Conservation (phyloP, 2,888 invertebrate genomes). For the Nasonovia ribisnigri region DNA sequence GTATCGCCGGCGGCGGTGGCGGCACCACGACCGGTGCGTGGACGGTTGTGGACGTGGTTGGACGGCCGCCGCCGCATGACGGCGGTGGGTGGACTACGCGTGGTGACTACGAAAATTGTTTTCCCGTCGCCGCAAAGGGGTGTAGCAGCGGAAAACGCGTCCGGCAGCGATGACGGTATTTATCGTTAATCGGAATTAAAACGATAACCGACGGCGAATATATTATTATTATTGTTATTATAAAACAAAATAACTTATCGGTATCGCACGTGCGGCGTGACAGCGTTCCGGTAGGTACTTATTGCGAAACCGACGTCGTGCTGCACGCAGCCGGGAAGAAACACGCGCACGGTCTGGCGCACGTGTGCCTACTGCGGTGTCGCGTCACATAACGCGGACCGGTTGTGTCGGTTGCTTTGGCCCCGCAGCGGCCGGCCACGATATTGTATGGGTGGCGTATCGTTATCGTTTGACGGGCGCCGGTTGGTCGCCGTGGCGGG, state of each 20-base stretch:
- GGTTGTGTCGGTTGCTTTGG: neutral
- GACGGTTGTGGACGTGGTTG: conserved; percentile 15
- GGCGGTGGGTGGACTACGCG: neutral
- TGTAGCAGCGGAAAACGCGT: neutral
- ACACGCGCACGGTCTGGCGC: neutral
- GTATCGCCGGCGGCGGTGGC: neutral
- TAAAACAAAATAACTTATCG: neutral
- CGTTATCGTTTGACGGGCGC: neutral
- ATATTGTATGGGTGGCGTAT: neutral
- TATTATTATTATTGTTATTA: neutral
- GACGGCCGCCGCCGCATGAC: conserved; percentile 37
- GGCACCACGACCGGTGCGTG: conserved; percentile 9
- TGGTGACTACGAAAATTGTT: neutral
- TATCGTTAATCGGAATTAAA: too few species aligned
- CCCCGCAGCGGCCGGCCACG: neutral
- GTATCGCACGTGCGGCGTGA: neutral
- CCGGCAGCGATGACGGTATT: too few species aligned
- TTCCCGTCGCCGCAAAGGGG: neutral
- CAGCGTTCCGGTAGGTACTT: neutral
- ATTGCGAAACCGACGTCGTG: neutral
- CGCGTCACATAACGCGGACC: neutral
- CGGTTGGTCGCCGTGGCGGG: neutral
- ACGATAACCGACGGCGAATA: neutral
- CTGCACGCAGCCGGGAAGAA: neutral
- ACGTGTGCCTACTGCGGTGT: neutral